Evolutionary conservation across 2,888 invertebrate species (phyloP).

Genomic region (Polydrusus cervinus): DNA sequence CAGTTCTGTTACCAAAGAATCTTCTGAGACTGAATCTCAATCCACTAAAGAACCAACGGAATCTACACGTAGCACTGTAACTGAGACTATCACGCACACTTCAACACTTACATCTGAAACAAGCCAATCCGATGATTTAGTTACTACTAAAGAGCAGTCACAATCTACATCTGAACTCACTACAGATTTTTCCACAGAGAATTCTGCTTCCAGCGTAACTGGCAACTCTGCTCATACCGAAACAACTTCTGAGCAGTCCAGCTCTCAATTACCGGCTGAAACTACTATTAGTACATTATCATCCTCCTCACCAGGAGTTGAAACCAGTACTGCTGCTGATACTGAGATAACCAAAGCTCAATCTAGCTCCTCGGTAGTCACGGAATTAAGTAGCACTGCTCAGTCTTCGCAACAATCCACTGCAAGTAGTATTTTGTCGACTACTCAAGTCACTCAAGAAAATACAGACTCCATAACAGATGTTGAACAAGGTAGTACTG

Average conservation of each 20-base stretch:
- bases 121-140: neutral
- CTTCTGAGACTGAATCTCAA: too few relatives aligned
- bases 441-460: neutral
- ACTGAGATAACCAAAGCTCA: neutral
- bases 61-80: too few relatives aligned
- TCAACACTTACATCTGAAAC: neutral
- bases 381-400: neutral
- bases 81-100: too few relatives aligned
- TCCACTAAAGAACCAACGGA: too few relatives aligned
- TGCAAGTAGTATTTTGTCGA: neutral
- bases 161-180: too few relatives aligned
- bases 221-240: neutral
- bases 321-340: constrained; percentile 4
- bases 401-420: neutral
- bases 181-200: neutral
- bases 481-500: too few relatives aligned
- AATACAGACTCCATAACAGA: too few relatives aligned
- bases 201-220: neutral
- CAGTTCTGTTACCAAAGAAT: too few relatives aligned
- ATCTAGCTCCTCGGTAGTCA: neutral
- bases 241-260: constrained; percentile 10
- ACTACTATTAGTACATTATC: neutral
- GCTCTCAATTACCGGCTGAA: neutral
- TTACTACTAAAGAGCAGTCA: too few relatives aligned
- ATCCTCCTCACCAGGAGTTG: neutral